Percentiles rank a stretch among this genome's conserved stretches.
Evolutionary conservation across 2,113 vertebrate genomes (phyloP).

Genomic region (Tautogolabrus adspersus): DNA sequence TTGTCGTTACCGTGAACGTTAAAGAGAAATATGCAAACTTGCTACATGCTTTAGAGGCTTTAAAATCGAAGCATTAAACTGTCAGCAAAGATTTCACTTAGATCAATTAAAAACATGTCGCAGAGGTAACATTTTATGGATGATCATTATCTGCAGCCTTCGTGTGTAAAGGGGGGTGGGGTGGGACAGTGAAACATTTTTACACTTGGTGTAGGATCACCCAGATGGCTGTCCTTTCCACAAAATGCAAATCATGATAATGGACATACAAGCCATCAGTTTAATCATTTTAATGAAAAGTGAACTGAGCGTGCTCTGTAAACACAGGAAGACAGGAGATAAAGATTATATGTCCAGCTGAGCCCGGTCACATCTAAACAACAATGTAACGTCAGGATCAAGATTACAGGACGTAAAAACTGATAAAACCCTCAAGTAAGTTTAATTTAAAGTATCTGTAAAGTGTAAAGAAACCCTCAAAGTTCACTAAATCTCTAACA

Average conservation of each 20-base stretch:
- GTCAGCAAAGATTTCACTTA: not conserved
- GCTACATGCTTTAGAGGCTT: not conserved
- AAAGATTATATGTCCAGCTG: slow-evolving; percentile 7
- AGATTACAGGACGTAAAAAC: not conserved
- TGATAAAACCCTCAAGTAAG: not conserved
- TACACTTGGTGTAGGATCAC: not conserved
- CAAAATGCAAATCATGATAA: slow-evolving; percentile 49
- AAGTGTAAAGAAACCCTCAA: too few relatives aligned
- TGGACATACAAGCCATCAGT: slow-evolving; percentile 35
- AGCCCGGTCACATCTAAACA: not conserved
- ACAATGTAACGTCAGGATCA: not conserved
- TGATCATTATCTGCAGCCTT: not conserved
- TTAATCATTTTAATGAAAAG: slow-evolving; percentile 57
- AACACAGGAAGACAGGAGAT: slow-evolving; percentile 5
- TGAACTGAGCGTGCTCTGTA: slow-evolving; percentile 21
- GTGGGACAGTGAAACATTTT: not conserved
- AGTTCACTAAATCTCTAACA: too few relatives aligned
- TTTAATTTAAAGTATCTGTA: not conserved
- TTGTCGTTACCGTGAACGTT: not conserved
- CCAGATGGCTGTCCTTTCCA: slow-evolving; percentile 51
- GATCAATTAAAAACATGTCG: not conserved
- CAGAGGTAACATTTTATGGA: not conserved
- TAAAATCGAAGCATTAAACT: not conserved
- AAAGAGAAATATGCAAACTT: not conserved
- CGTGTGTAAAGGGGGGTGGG: too few relatives aligned